Evolutionary conservation across 2,797 vertebrate species (phyloP), one percentile per base, ranked within the genome.

Genomic region (Lepilemur ruficaudatus): DNA sequence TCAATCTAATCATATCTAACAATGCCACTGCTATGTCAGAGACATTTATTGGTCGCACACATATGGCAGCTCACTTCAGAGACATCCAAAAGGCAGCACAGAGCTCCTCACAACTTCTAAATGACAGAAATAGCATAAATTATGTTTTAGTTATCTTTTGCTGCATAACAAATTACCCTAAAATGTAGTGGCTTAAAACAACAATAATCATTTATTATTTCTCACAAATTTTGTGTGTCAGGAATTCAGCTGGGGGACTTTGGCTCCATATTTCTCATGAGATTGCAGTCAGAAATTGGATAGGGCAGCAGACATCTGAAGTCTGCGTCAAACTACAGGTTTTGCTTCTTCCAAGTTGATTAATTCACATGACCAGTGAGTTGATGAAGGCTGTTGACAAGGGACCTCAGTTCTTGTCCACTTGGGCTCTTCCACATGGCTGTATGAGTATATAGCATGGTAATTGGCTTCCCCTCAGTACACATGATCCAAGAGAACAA

Each of bases 341-440:
- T 43, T 80, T 84, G 35, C 43, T 87, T 79, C 48, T 87, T 79
- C 83, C 5, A 32, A 50, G 4, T 22, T 28, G 4, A 4, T 13
- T 82, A 30, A 52, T 35, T 52, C 57, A 28, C 8, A 5, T 8
- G 5, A 48, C 10, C 57, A 14, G 11, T 0, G 2, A 69, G 55
- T 11, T 4, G 18, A 23, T 41, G 7, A 20, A 1, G 8, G 18
- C 23, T 57, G 0, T 35, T 59, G 52, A 20, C 25, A 8, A 22
- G 48, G 43, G n/a, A 32, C 15, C 10, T 78, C 92, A 46, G 1
- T 70, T 85, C 35, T 41, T n/a, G 15, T 10, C 30, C 6, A 1
- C 15, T 18, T 22, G 28, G 43, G 61, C 32, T 89, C 15, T 80
- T 48, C 25, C 2, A 30, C 9, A 0, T 7, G 30, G 17, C 17